A percentile compares a stretch with the other conserved stretches of the same genome.
Conservation (phyloP, 35 echinoderm and acorn worm species). For the Eucidaris tribuloides region DNA sequence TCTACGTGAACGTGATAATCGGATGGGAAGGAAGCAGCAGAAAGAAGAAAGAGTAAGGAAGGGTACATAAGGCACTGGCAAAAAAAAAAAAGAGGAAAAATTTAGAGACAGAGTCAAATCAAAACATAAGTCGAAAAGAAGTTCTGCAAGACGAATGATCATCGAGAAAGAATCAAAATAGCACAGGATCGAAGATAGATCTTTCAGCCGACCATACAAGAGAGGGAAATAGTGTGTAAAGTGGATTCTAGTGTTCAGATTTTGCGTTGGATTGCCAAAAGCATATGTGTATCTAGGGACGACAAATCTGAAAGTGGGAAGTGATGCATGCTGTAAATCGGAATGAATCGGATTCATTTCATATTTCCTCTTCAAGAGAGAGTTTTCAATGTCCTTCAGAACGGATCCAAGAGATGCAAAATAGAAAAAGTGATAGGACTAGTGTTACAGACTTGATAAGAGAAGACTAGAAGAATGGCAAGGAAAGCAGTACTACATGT, state of each 20-base stretch:
- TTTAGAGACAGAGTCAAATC: background rate
- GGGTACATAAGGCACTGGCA: background rate
- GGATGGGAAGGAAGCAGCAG: background rate
- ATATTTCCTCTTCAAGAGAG: background rate
- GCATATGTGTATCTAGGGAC: conserved; percentile 19
- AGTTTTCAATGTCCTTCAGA: background rate
- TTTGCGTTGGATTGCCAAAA: conserved; percentile 14
- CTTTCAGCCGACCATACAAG: background rate
- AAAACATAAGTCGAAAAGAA: background rate
- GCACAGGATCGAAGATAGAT: background rate
- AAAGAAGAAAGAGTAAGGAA: background rate
- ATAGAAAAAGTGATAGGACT: conserved; percentile 9
- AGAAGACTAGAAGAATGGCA: background rate
- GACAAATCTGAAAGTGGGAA: background rate
- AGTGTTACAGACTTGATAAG: conserved; percentile 2
- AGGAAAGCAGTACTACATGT: conserved; percentile 5
- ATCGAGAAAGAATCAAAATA: background rate
- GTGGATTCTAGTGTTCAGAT: background rate
- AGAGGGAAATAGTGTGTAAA: background rate
- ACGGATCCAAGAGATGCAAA: background rate
- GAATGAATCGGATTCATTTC: background rate
- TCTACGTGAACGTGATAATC: background rate
- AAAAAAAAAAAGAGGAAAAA: too few relatives aligned
- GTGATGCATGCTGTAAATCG: background rate
- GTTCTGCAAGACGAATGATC: background rate